phyloP scores from a whole-genome alignment of 2,113 vertebrate species.

The Danionella cerebrum region DNA sequence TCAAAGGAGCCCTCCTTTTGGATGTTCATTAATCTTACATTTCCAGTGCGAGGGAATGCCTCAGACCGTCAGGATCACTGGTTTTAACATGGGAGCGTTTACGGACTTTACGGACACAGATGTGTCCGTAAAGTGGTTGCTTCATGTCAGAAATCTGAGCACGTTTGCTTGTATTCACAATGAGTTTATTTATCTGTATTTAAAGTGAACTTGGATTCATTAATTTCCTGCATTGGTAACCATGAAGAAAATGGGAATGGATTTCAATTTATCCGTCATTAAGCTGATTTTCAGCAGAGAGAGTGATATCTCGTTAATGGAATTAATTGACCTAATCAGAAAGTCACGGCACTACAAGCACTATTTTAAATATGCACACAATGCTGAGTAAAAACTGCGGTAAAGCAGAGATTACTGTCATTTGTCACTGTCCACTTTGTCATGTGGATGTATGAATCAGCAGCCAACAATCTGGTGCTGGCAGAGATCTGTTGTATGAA shows the following conservation, averaged over 20 bases:
- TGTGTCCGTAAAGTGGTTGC: neutral
- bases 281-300: neutral
- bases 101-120: too few species aligned
- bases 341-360: neutral
- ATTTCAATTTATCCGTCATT: constrained; percentile 15
- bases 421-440: neutral
- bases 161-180: neutral
- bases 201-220: neutral
- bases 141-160: neutral
- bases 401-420: neutral
- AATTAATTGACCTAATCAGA: neutral
- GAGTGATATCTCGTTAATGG: neutral
- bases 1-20: neutral
- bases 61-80: neutral
- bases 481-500: neutral
- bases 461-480: neutral
- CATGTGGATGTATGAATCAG: neutral
- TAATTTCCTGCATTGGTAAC: constrained; percentile 21
- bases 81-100: neutral
- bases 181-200: constrained; percentile 10
- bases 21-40: constrained; percentile 13
- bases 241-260: constrained; percentile 10
- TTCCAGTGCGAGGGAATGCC: constrained; percentile 2
- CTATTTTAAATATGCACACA: neutral
- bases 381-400: neutral